Percentiles rank a stretch among this genome's conserved stretches.
Conservation (phyloP, 1,140 invertebrate species). For the Aporrectodea caliginosa region DNA sequence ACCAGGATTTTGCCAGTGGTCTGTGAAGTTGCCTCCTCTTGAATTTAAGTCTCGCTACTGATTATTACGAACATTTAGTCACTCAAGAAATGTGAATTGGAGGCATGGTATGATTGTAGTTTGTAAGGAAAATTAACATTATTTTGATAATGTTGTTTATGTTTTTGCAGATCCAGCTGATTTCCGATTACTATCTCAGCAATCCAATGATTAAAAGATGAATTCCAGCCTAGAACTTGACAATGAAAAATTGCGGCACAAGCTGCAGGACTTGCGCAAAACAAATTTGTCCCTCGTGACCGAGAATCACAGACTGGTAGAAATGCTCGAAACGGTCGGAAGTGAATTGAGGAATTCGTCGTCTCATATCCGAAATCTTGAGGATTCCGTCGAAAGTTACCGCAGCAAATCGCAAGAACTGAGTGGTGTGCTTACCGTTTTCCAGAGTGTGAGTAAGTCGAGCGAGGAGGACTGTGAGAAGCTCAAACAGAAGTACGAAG, state of each 20-base stretch:
- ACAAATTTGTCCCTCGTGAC: neutral
- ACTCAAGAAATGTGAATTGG: no score
- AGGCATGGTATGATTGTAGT: no score
- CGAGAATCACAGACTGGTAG: neutral
- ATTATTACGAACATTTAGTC: no score
- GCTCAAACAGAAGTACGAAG: neutral
- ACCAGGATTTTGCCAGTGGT: no score
- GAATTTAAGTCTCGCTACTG: no score
- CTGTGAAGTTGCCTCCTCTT: no score
- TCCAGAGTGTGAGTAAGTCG: neutral
- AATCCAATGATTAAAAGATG: neutral
- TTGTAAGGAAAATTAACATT: no score
- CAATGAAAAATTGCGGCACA: neutral
- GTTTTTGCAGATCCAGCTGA: no score
- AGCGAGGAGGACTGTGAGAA: neutral
- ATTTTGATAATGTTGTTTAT: no score
- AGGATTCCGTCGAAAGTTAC: neutral
- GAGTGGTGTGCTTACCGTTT: neutral
- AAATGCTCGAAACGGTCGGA: neutral
- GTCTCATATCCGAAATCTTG: neutral
- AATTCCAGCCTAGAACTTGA: neutral
- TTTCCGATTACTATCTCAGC: no score
- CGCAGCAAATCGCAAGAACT: neutral
- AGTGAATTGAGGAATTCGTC: neutral
- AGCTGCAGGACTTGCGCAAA: neutral